Base-by-base conservation (phyloP, 1,140 invertebrate genomes). In the Drosophila tropicalis region DNA sequence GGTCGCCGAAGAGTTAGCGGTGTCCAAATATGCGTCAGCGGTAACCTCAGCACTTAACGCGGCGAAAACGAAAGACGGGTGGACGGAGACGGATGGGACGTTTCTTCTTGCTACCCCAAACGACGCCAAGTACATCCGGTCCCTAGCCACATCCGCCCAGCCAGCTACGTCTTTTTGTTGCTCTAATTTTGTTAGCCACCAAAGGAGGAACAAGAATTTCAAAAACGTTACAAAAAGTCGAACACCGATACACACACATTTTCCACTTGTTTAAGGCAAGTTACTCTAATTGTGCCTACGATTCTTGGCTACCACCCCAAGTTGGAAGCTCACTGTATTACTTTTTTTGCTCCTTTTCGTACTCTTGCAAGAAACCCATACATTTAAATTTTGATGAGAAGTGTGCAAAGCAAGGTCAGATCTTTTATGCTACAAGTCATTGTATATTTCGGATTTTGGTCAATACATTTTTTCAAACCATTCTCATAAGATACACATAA, bases 31-130 rank as follows among this genome's bases (percentile, higher is more conserved):
- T 86, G 82, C 82, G 82, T 86, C 82, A 86, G 83, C 75, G 66
- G 67, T 70, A 86, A 76, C 83, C 82, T 86, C 82, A 86, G 82
- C 82, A 86, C 82, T 82, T 60, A 66, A 56, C 39, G 3, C 13
- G 6, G 34, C 19, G 12, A 39, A 62, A 41, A 0, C 29, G 12
- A 41, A 3, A 40, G 2, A 44, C 5, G 5, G 13, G n/a, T 15
- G 2, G 12, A 19, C n/a, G 12, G 10, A 41, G 7, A 51, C 1
- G 22, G 9, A 34, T 56, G 64, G 58, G 47, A 56, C 47, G 63
- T 66, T 65, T 60, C 70, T 40, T 29, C 72, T 72, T 51, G 34
- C 40, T 56, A 67, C 68, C 72, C 54, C 70, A 76, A 63, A 70
- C 58, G 65, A 67, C 62, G 76, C 67, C 72, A 69, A 54, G 39